Conservation (phyloP, 2,797 vertebrate genomes). For the Scyliorhinus canicula region DNA sequence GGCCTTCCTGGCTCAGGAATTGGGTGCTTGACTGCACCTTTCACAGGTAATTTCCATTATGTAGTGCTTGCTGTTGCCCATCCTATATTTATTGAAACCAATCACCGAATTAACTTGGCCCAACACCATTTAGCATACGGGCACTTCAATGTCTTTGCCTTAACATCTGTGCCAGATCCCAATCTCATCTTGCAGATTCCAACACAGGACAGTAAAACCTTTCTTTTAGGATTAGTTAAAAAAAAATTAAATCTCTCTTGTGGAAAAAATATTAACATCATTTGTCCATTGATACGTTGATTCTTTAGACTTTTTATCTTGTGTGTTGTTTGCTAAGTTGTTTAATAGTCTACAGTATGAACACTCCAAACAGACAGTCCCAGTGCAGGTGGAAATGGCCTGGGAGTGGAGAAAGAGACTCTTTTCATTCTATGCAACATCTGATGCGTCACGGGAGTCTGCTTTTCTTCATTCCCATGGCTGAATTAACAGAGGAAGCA, state of each 20-base stretch:
- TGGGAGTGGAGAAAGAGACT: background rate
- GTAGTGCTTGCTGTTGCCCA: background rate
- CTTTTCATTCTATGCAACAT: background rate
- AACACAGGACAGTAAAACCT: background rate
- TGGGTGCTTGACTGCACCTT: background rate
- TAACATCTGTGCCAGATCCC: background rate
- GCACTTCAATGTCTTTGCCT: background rate
- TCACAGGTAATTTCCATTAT: background rate
- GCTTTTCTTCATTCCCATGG: background rate
- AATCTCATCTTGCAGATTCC: constrained; percentile 5
- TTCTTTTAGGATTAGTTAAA: constrained; percentile 24
- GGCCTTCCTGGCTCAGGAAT: background rate
- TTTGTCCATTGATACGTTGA: constrained; percentile 26
- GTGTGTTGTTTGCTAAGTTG: background rate
- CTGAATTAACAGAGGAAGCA: constrained; percentile 15
- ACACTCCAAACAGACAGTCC: background rate
- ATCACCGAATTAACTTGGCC: background rate
- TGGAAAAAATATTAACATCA: constrained; percentile 38
- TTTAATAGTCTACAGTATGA: constrained; percentile 36
- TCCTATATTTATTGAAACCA: constrained; percentile 16
- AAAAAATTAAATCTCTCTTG: constrained; percentile 27
- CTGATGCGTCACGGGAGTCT: background rate
- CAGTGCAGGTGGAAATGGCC: background rate
- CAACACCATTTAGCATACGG: background rate
- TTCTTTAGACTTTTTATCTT: constrained; percentile 1